These are phyloP conservation scores for Camelus bactrianus DNA, from an alignment of 2,113 vertebrate genomes.

Conservation along the genomic window DNA sequence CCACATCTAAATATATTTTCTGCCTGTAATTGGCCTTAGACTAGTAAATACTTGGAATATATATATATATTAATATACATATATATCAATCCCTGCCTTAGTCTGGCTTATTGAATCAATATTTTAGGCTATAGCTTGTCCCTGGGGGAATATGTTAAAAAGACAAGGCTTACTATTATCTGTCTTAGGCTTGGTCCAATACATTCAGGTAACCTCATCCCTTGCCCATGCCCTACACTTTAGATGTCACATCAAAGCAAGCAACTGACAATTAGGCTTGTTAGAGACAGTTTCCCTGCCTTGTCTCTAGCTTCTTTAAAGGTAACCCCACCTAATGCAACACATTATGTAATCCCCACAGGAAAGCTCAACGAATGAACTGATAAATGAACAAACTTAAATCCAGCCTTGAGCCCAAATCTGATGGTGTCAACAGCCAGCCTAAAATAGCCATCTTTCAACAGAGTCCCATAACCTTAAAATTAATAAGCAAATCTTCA, in stretches of 20 bases:
- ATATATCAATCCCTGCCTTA: neutral
- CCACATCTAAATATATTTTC: neutral
- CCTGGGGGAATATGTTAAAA: neutral
- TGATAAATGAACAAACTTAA: neutral
- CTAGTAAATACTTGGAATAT: neutral
- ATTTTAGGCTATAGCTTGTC: neutral
- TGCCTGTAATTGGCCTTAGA: neutral
- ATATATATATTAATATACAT: neutral
- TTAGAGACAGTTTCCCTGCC: neutral
- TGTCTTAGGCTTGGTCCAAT: neutral
- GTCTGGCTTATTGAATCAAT: conserved; percentile 7
- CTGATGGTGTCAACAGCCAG: neutral
- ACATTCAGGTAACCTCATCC: neutral
- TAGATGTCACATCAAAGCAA: conserved; percentile 30
- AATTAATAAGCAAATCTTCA: conserved; percentile 37
- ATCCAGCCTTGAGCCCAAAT: neutral
- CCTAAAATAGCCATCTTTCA: conserved; percentile 10
- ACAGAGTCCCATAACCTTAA: neutral
- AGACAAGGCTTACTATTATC: neutral
- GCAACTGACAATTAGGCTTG: neutral
- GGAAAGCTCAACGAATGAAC: neutral
- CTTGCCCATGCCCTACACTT: neutral
- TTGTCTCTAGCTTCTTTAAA: neutral
- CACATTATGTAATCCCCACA: neutral
- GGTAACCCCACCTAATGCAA: neutral